Evolutionary conservation across 2,113 vertebrate species (phyloP).

Genomic region (Pao palembangensis): DNA sequence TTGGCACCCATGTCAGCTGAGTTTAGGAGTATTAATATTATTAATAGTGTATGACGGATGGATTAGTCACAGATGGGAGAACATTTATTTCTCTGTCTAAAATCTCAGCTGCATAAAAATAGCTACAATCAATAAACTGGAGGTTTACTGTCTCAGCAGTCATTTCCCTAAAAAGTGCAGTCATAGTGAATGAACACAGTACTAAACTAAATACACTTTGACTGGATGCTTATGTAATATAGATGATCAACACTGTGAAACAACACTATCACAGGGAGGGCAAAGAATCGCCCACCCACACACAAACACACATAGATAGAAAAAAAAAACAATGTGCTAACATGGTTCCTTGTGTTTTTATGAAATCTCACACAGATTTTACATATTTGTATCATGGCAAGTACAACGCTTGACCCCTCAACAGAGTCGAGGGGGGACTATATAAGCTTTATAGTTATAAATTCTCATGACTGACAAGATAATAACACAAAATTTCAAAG

Average conservation of each 20-base stretch:
- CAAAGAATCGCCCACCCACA: conserved; percentile 41
- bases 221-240: conserved; percentile 49
- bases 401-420: no score
- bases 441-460: no score
- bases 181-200: conserved; percentile 32
- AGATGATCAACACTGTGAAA: conserved; percentile 39
- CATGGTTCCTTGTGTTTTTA: conserved; percentile 42
- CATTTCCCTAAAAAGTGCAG: conserved; percentile 11
- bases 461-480: no score
- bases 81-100: conserved; percentile 16
- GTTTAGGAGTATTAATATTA: background rate
- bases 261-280: conserved; percentile 18
- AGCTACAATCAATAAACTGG: conserved; percentile 29
- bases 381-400: no score
- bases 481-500: no score
- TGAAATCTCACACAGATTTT: no score
- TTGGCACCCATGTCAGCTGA: conserved; percentile 5
- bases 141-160: conserved; percentile 18
- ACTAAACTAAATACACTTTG: conserved; percentile 21
- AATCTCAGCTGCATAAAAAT: conserved; percentile 1
- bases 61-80: conserved; percentile 34
- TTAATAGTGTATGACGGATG: conserved; percentile 41
- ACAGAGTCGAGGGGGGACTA: no score
- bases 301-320: conserved; percentile 11
- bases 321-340: conserved; percentile 40